A percentile compares a stretch with the other conserved stretches of the same genome.
Evolutionary conservation across 2,113 vertebrate species (phyloP).

Genomic region (Lepisosteus osseus): DNA sequence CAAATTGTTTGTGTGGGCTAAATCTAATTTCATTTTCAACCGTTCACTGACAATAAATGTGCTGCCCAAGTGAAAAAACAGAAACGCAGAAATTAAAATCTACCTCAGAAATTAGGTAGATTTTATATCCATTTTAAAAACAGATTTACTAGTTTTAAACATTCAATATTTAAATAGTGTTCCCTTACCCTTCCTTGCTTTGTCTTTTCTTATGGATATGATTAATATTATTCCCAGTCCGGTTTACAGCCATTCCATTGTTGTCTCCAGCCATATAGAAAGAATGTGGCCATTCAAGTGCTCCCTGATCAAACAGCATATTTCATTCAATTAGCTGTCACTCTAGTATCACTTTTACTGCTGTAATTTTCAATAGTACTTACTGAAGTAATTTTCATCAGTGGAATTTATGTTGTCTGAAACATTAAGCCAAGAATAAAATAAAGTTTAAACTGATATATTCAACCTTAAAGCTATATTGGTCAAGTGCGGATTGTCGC

Average conservation of each 20-base stretch:
- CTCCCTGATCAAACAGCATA: slow-evolving; percentile 66
- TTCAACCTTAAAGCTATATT: no score
- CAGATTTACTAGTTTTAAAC: no score
- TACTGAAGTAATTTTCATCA: no score
- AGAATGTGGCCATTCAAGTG: slow-evolving; percentile 80
- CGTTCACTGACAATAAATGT: background rate
- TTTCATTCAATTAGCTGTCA: slow-evolving; percentile 7
- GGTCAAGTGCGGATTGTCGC: no score
- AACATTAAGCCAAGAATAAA: no score
- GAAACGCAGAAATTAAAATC: no score
- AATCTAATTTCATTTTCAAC: background rate
- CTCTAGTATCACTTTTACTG: background rate
- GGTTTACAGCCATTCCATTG: slow-evolving; percentile 84
- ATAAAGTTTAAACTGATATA: no score
- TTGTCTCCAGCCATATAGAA: slow-evolving; percentile 93
- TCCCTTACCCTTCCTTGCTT: slow-evolving; percentile 64
- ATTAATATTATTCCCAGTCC: slow-evolving; percentile 84
- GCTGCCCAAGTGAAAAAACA: background rate
- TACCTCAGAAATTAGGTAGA: no score
- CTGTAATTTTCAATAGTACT: background rate
- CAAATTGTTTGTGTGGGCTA: no score
- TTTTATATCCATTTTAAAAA: no score
- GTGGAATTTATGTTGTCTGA: no score
- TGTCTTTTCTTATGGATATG: slow-evolving; percentile 81
- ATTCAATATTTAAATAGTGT: no score